Evolutionary conservation across 2,113 vertebrate species (phyloP).

Genomic region (Brachyhypopomus gauderio): DNA sequence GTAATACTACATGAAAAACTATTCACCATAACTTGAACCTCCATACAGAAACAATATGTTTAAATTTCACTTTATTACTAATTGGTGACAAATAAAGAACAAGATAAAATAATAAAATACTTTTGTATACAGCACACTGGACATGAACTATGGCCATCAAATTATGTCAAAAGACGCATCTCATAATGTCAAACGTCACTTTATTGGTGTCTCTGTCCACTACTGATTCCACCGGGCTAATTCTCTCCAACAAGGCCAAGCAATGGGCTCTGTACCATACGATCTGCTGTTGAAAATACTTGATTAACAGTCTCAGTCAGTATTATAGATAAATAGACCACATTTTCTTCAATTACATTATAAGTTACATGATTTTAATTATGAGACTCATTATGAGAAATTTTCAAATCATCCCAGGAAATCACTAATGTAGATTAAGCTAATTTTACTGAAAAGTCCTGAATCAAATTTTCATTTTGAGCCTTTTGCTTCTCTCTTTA

Average conservation of each 20-base stretch:
- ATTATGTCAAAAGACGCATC: slow-evolving; percentile 44
- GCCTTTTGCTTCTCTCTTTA: neutral
- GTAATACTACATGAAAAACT: neutral
- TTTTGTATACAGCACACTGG: too few species aligned
- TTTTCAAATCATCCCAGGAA: neutral
- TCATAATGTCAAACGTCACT: slow-evolving; percentile 52
- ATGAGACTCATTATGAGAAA: neutral
- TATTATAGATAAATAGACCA: neutral
- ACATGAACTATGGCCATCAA: neutral
- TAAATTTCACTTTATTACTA: too few species aligned
- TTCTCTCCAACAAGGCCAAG: neutral
- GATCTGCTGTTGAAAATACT: neutral
- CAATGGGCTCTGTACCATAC: neutral
- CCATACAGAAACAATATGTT: neutral
- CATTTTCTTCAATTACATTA: neutral
- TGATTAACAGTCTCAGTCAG: neutral
- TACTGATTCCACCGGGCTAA: slow-evolving; percentile 14
- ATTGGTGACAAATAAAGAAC: too few species aligned
- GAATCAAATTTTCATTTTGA: neutral
- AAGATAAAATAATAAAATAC: too few species aligned
- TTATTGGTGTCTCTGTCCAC: slow-evolving; percentile 7
- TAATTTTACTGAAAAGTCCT: neutral
- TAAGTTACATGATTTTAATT: neutral
- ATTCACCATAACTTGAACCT: neutral
- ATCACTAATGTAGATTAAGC: neutral